These are phyloP conservation scores for Gymnocheta viridis DNA, from an alignment of 2,888 invertebrate species.

Conservation along the genomic window DNA sequence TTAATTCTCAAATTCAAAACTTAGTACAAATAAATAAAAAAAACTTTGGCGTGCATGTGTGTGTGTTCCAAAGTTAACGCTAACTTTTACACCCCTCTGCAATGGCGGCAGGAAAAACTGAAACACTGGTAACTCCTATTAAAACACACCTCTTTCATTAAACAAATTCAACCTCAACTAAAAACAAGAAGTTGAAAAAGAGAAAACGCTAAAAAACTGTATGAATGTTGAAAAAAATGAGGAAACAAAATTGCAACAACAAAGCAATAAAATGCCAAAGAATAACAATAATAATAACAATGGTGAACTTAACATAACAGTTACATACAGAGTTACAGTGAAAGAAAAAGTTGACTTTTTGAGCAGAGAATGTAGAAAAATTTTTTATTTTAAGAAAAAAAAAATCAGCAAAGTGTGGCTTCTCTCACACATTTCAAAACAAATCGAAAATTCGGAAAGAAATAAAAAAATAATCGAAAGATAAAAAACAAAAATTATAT, in stretches of 20 bases:
- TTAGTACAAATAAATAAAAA: background rate
- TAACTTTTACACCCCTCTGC: constrained; percentile 42
- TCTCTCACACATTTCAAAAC: too few species aligned
- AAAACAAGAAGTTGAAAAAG: constrained; percentile 32
- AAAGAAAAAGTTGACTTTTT: constrained; percentile 9
- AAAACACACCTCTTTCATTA: constrained; percentile 65
- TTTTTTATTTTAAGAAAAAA: background rate
- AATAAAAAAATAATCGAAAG: too few species aligned
- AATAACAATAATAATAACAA: constrained; percentile 58
- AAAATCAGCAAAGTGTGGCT: background rate
- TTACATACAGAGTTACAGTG: constrained; percentile 20
- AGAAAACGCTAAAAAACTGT: background rate
- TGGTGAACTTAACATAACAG: constrained; percentile 42
- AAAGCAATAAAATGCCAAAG: constrained; percentile 56
- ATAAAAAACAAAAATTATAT: too few species aligned
- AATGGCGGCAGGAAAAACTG: constrained; percentile 25
- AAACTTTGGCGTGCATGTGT: background rate
- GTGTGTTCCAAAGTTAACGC: constrained; percentile 6
- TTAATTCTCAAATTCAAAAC: background rate
- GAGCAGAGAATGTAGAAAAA: background rate
- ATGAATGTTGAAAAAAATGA: background rate
- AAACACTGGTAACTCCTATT: constrained; percentile 59
- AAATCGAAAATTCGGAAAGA: too few species aligned
- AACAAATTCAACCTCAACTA: constrained; percentile 65
- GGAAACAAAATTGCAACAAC: constrained; percentile 22